phyloP scores from a whole-genome alignment of 2,113 vertebrate species.

The Mohoua ochrocephala region DNA sequence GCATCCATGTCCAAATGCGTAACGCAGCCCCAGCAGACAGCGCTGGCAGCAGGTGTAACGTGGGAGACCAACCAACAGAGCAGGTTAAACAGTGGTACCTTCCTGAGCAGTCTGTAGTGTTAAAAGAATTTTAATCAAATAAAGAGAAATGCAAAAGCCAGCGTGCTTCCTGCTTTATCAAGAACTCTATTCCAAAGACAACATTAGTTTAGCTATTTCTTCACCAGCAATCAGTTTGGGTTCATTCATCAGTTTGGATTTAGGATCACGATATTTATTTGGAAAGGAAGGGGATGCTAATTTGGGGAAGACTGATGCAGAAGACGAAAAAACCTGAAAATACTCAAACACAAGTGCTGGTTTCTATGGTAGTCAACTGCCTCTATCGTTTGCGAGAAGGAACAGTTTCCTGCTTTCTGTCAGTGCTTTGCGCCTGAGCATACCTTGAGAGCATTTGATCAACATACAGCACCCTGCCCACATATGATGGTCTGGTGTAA shows the following conservation, averaged over 20 bases:
- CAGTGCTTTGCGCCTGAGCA: not conserved
- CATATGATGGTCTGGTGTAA: not conserved
- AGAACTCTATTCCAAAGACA: not conserved
- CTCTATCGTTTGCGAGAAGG: not conserved
- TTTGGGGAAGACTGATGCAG: not conserved
- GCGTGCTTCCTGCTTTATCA: not conserved
- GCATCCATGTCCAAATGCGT: accelerated
- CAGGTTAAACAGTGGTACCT: not conserved
- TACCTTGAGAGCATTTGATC: not conserved
- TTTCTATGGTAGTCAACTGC: not conserved
- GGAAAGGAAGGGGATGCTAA: not conserved
- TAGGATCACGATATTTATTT: not conserved
- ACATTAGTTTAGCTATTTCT: not conserved
- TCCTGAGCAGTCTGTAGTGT: not conserved
- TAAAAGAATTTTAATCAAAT: not conserved
- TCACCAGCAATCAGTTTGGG: not conserved
- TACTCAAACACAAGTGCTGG: not conserved
- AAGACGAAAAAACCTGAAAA: not conserved
- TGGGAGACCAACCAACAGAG: not conserved
- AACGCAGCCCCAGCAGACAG: not conserved
- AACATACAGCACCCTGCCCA: not conserved
- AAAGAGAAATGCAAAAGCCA: not conserved
- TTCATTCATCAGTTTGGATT: not conserved
- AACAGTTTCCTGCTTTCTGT: not conserved
- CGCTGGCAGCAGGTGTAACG: not conserved